Conservation (phyloP, 2,888 invertebrate genomes). For the Epinotia ramella region DNA sequence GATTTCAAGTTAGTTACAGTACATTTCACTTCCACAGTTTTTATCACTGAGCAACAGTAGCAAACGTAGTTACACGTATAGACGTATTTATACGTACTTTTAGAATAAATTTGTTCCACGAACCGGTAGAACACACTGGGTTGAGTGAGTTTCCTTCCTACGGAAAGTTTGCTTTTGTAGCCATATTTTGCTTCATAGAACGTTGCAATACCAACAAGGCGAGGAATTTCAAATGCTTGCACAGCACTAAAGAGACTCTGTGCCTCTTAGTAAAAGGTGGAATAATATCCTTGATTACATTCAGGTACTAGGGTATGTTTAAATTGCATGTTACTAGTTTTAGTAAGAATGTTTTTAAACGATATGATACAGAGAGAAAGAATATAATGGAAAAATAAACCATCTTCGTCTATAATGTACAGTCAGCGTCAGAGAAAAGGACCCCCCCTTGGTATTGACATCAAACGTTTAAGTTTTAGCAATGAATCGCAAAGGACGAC, state of each 20-base stretch:
- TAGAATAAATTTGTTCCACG: conserved; percentile 7
- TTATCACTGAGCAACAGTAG: background rate
- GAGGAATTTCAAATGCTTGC: conserved; percentile 3
- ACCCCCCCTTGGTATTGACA: too few species aligned
- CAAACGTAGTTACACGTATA: background rate
- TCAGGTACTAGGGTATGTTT: too few species aligned
- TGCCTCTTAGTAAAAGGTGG: background rate
- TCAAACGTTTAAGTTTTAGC: too few species aligned
- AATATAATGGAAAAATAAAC: too few species aligned
- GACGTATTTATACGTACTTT: too few species aligned
- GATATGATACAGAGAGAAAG: too few species aligned
- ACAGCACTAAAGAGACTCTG: background rate
- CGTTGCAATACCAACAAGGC: conserved; percentile 9
- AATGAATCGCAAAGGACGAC: too few species aligned
- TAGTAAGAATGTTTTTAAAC: too few species aligned
- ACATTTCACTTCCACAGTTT: background rate
- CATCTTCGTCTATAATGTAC: too few species aligned
- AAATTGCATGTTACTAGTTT: too few species aligned
- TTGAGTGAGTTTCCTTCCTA: background rate
- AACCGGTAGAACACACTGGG: conserved; percentile 1
- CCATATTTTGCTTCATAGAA: conserved; percentile 14
- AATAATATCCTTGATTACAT: background rate
- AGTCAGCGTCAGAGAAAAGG: too few species aligned
- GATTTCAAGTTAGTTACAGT: background rate
- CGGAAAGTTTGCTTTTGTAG: conserved; percentile 16